Conservation (phyloP, 1,140 invertebrate genomes). For the Sycobia sp. region DNA sequence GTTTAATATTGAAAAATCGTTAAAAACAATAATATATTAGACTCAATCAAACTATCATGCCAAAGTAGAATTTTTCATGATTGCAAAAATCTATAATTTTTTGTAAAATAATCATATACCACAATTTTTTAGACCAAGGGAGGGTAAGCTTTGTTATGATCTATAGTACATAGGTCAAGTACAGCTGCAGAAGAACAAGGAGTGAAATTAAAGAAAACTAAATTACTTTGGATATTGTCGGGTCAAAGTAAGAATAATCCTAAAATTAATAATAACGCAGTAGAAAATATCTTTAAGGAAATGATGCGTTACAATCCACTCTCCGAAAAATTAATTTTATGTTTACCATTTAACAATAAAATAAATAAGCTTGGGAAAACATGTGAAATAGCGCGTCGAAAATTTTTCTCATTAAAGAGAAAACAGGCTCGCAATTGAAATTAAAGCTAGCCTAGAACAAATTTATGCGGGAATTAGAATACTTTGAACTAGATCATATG, state of each 20-base stretch:
- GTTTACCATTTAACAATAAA: not conserved
- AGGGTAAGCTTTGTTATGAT: constrained; percentile 19
- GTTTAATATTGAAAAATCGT: not conserved
- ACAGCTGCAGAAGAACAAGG: not conserved
- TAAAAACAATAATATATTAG: not conserved
- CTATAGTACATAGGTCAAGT: constrained; percentile 4
- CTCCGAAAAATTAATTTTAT: not conserved
- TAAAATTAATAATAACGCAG: not conserved
- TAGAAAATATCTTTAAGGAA: not conserved
- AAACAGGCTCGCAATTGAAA: not conserved
- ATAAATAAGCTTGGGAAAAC: not conserved
- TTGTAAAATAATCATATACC: not conserved
- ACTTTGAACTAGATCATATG: not conserved
- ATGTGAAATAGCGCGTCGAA: not conserved
- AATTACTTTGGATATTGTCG: not conserved
- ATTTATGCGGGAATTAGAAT: not conserved
- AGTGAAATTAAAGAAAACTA: not conserved
- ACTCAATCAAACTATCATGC: not conserved
- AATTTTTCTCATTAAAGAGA: not conserved
- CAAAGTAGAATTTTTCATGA: not conserved
- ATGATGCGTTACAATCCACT: not conserved
- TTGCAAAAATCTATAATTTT: not conserved
- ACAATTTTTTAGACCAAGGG: constrained; percentile 3
- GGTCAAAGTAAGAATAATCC: not conserved
- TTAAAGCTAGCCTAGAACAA: not conserved